These are phyloP conservation scores for Heliangelus exortis DNA, from an alignment of 2,797 vertebrate genomes.

Conservation along the genomic window DNA sequence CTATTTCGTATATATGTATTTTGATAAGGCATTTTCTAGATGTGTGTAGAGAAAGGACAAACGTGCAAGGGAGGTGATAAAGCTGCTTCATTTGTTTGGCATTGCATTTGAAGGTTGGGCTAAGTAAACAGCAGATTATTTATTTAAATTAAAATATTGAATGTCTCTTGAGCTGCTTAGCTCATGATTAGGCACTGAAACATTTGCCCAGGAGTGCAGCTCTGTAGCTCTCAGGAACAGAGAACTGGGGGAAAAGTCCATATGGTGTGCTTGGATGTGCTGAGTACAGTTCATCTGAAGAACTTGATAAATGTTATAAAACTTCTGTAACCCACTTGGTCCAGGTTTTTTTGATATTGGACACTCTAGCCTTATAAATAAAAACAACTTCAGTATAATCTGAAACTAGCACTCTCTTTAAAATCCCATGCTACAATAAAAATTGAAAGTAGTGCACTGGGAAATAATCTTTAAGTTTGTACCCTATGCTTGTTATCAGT, in stretches of 20 bases:
- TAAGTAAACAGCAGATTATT: not conserved
- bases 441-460: not conserved
- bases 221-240: not conserved
- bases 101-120: not conserved
- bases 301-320: slow-evolving; percentile 40
- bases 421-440: not conserved
- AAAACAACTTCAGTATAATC: not conserved
- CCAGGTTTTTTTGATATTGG: not conserved
- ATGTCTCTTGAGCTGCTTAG: not conserved
- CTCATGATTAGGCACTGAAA: not conserved
- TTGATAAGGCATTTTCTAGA: not conserved
- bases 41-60: not conserved
- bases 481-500: not conserved
- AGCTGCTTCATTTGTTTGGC: not conserved
- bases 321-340: slow-evolving; percentile 5
- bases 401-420: not conserved
- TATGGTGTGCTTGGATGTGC: not conserved
- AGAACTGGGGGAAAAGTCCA: not conserved
- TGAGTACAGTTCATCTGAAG: not conserved
- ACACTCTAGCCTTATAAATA: slow-evolving; percentile 27
- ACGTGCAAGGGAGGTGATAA: not conserved
- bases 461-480: not conserved
- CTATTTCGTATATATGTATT: not conserved
- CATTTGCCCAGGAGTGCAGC: not conserved
- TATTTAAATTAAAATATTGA: not conserved